Evolutionary conservation across 2,888 invertebrate species (phyloP), one percentile per base, ranked within the genome.

Genomic region (Nomada ruficornis): DNA sequence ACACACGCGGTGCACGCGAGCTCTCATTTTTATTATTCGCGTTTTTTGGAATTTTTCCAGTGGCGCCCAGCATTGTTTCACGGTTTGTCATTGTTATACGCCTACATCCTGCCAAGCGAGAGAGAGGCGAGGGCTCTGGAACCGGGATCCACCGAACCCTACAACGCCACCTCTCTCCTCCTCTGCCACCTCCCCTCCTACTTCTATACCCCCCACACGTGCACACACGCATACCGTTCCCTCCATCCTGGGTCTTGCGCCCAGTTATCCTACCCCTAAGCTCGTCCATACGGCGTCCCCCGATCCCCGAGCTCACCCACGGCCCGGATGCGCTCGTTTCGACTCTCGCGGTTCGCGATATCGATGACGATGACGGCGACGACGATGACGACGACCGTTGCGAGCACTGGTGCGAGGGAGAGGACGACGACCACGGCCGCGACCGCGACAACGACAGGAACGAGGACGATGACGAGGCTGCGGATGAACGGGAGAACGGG

Each of bases 21-120:
- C 91, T 90, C 91, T 90, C 91, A 90, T 92, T 93, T 93, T 93
- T 93, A 92, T 93, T 93, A 93, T 93, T 93, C 91, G 89, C 91
- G 90, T 93, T 93, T 93, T 93, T 93, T 93, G 93, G 93, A 93
- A 93, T 93, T 93, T 94, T 94, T 93, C 93, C 93, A 93, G 93
- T 93, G 90, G 92, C 93, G 91, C 92, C 92, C 92, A 90, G 93
- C 93, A 94, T 94, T 94, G 94, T 94, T 93, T 92, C 92, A 92
- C 91, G 92, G 93, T 92, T 93, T 93, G 93, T 93, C 93, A 94
- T 94, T 93, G 93, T 94, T 94, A 91, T 90, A 87, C 85, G 90
- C 88, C 89, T 90, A 89, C 91, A 89, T 91, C 91, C 91, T 91
- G 90, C 89, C 86, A 86, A 83, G 86, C 84, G 88, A 88, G 85